Evolutionary conservation across 2,113 vertebrate genomes (phyloP).

Genomic region (Probosciger aterrimus): DNA sequence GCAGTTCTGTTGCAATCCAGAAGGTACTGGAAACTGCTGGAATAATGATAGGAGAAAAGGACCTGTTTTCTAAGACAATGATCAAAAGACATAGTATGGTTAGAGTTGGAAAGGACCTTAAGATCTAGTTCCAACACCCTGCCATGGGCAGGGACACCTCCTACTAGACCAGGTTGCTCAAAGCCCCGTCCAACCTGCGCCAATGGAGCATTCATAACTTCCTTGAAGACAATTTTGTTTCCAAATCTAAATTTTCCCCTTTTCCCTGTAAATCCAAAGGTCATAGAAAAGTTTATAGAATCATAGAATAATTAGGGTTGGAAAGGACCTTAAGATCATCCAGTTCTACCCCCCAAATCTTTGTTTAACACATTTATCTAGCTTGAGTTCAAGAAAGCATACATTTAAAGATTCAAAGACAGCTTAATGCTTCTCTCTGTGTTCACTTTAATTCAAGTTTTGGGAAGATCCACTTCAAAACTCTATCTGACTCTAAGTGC

Average conservation of each 20-base stretch:
- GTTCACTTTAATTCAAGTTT: background rate
- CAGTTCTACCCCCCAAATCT: background rate
- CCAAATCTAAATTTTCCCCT: background rate
- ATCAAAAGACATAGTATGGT: background rate
- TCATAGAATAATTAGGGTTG: background rate
- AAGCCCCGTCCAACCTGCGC: background rate
- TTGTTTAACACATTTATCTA: background rate
- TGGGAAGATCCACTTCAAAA: background rate
- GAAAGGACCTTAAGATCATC: background rate
- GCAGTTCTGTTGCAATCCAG: background rate
- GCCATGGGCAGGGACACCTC: background rate
- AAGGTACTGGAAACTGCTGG: background rate
- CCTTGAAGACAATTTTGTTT: background rate
- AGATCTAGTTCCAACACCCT: background rate
- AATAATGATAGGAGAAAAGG: background rate
- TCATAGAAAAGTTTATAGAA: background rate
- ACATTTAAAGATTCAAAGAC: background rate
- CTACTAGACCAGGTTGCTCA: background rate
- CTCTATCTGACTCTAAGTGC: background rate
- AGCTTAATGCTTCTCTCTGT: background rate
- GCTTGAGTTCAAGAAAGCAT: background rate
- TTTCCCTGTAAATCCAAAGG: background rate
- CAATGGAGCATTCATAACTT: background rate
- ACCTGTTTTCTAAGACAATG: background rate
- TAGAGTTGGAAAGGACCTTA: background rate